Evolutionary conservation across 1,140 invertebrate species (phyloP).

Genomic region (Thaumetopoea pityocampa): DNA sequence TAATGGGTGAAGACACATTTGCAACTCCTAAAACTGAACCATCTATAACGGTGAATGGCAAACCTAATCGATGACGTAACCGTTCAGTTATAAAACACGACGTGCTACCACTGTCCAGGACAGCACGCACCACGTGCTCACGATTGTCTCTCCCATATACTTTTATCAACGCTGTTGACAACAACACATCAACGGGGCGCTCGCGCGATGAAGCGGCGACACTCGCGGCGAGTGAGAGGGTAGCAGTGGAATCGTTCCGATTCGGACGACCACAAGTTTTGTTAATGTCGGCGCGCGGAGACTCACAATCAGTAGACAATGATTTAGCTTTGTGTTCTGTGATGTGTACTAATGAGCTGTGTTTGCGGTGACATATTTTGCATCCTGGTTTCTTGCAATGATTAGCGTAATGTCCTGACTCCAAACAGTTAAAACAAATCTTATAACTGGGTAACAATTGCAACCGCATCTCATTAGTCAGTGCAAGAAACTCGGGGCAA

Average conservation of each 20-base stretch:
- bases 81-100: conserved; percentile 11
- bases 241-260: too few species aligned
- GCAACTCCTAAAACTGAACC: conserved; percentile 2
- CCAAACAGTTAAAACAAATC: conserved; percentile 31
- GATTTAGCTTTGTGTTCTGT: neutral
- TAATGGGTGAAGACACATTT: neutral
- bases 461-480: conserved; percentile 21
- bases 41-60: neutral
- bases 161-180: conserved; percentile 5
- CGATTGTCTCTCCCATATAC: conserved; percentile 1
- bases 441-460: conserved; percentile 23
- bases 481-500: conserved; percentile 25
- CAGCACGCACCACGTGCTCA: conserved; percentile 1
- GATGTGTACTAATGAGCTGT: conserved; percentile 5
- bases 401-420: conserved; percentile 27
- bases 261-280: neutral
- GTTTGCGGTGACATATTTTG: conserved; percentile 12
- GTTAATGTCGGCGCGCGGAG: too few species aligned
- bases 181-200: neutral
- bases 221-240: neutral
- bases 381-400: conserved; percentile 27
- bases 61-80: conserved; percentile 1
- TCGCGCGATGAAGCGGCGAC: neutral
- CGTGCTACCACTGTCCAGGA: conserved; percentile 5
- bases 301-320: neutral